Evolutionary conservation across 2,888 invertebrate genomes (phyloP), one percentile per base, ranked within the genome.

Genomic region (Epistrophe eligans): DNA sequence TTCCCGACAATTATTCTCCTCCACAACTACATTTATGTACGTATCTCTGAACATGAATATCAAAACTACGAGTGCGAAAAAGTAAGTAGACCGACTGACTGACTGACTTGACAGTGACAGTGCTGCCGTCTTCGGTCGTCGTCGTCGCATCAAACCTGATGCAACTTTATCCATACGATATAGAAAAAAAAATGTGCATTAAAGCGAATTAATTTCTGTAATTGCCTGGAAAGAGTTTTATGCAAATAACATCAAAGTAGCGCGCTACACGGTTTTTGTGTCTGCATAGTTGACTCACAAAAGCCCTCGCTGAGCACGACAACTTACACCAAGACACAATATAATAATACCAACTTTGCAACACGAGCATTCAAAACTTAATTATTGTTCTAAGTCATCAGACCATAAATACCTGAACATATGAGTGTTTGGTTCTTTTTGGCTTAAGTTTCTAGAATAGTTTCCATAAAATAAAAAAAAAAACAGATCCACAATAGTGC

Each of bases 191-290:
- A 81, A 73, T 82, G 82, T 82, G 82, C 82, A 77, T 82, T 81
- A 82, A 77, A 60, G 85, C 77, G 77, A 85, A 85, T 82, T 85
- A 85, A 85, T 85, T 82, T 74, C 85, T 60, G 85, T 82, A 85
- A 85, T 85, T 85, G 85, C 74, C 77, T 85, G 85, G 82, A 85
- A 85, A 85, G 57, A 67, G 55, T 45, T 66, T 38, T 82, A 84
- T 85, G 85, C 85, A 85, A 85, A 85, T 82, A 77, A 85, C 77
- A 85, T 85, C 85, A 85, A 85, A 85, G 85, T 70, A 85, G 77
- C 77, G 82, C 85, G 82, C 17, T 85, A 77, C 85, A 85, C 50
- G 52, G 48, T 71, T 70, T 82, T 73, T 67, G 70, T 77, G 77
- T 85, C 73, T 74, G 85, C 82, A 74, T 64, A 70, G 82, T 74